Base-by-base conservation (phyloP, 2,797 vertebrate genomes). In the Fringilla coelebs region DNA sequence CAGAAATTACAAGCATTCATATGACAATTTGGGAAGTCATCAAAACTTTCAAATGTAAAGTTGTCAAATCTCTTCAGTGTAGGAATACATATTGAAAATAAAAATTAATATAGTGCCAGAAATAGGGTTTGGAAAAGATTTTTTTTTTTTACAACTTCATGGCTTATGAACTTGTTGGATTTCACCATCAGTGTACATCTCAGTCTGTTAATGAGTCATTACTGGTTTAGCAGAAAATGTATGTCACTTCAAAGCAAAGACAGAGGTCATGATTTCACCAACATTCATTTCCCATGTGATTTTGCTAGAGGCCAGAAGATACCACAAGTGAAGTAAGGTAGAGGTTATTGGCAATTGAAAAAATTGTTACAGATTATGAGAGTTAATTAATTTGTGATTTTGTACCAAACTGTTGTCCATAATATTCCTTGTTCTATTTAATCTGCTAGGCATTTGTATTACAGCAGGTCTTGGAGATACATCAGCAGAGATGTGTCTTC, bases 121-220 rank as follows among this genome's bases (percentile, higher is more conserved):
- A 95, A 72, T 36, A 88, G 6, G 25, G 5, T 68, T 88, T 88
- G 66, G 36, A 85, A 78, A 70, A 28, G 4, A 75, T 72, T 83
- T 83, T 86, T 83, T 81, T 75, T 94, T 43, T 43, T n/a, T n/a
- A 61, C 70, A 89, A 51, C 6, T 86, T 84, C 46, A 71, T 82
- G 19, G 6, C 31, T 82, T 65, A 40, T 46, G 45, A 82, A 65
- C 16, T 7, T 16, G 4, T 51, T 85, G 31, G 32, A 85, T 93
- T 85, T 85, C 41, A 67, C 20, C 48, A 79, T 61, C 63, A 76
- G 17, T 36, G 21, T 36, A 60, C 18, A 21, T 61, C 34, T 77
- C 32, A 48, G 7, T 54, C 52, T 40, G 38, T 54, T 86, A 88
- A 88, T 63, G 32, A 86, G n/a, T 80, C 49, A 72, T 82, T 91